Evolutionary conservation across 2,113 vertebrate genomes (phyloP).

Genomic region (Trinectes maculatus): DNA sequence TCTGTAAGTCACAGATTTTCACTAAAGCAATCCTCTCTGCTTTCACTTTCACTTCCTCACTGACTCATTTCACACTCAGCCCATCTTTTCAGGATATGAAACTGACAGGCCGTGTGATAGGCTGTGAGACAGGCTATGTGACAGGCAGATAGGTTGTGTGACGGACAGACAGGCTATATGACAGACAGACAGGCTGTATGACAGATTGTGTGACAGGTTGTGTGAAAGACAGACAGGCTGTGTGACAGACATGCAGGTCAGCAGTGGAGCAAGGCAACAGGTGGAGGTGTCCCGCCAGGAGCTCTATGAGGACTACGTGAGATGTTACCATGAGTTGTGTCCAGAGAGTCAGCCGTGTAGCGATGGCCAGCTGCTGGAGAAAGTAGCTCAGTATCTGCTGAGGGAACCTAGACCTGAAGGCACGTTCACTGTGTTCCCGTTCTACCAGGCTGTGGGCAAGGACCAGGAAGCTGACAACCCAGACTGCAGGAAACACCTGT

Average conservation of each 20-base stretch:
- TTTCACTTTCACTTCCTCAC: slow-evolving; percentile 65
- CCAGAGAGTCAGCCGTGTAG: slow-evolving; percentile 33
- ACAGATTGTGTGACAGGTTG: not conserved
- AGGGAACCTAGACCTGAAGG: slow-evolving; percentile 10
- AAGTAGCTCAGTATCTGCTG: slow-evolving; percentile 51
- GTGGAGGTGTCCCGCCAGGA: slow-evolving; percentile 31
- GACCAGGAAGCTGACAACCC: not conserved
- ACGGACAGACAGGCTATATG: too few species aligned
- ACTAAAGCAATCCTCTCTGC: too few species aligned
- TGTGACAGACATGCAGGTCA: slow-evolving; percentile 63
- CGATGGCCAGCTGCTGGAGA: slow-evolving; percentile 30
- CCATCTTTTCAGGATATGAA: too few species aligned
- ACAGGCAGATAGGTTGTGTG: slow-evolving; percentile 67
- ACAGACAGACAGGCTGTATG: not conserved
- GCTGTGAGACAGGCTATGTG: too few species aligned
- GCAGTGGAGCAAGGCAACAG: slow-evolving; percentile 7
- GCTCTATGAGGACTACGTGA: slow-evolving; percentile 56
- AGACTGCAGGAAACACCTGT: slow-evolving; percentile 43
- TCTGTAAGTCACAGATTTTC: too few species aligned
- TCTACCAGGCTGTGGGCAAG: slow-evolving; percentile 44
- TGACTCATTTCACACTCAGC: slow-evolving; percentile 47
- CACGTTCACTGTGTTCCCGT: slow-evolving; percentile 58
- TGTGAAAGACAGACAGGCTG: too few species aligned
- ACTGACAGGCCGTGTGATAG: too few species aligned
- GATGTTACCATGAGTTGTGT: slow-evolving; percentile 24